phyloP scores from a whole-genome alignment of 2,888 invertebrate species.

The Oxyteleia sp. region DNA sequence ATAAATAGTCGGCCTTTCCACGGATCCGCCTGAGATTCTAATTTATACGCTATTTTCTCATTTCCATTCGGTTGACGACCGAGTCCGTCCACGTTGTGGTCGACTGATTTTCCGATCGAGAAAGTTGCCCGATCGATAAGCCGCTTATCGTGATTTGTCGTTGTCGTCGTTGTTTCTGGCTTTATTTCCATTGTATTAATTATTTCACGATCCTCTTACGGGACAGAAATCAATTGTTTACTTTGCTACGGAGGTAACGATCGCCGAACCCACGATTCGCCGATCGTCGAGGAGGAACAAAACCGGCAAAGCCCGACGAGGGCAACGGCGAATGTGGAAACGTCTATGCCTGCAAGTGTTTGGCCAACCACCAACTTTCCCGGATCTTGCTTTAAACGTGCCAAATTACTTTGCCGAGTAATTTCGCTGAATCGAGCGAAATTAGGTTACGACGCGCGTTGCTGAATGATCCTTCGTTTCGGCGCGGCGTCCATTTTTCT shows the following conservation, averaged over 20 bases:
- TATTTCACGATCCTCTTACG: constrained; percentile 83
- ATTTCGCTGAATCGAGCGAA: constrained; percentile 72
- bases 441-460: constrained; percentile 61
- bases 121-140: constrained; percentile 77
- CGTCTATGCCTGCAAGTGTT: constrained; percentile 79
- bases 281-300: constrained; percentile 32
- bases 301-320: constrained; percentile 21
- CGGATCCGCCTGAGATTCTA: not conserved
- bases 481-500: constrained; percentile 39
- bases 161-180: constrained; percentile 77
- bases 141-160: constrained; percentile 83
- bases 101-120: constrained; percentile 60
- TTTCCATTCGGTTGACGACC: constrained; percentile 27
- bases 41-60: constrained; percentile 30
- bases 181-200: constrained; percentile 85
- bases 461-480: constrained; percentile 60
- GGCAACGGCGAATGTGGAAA: constrained; percentile 54
- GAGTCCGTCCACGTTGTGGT: constrained; percentile 9
- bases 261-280: too few species aligned
- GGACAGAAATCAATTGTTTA: constrained; percentile 83
- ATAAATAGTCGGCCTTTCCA: not conserved
- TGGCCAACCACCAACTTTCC: constrained; percentile 84
- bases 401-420: constrained; percentile 77
- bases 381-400: constrained; percentile 76
- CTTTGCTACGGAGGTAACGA: constrained; percentile 77